Percentiles rank a stretch among this genome's conserved stretches.
These are phyloP conservation scores for Galeopsomyia nigrocyanea DNA, from an alignment of 2,888 invertebrate species.

Conservation along the genomic window DNA sequence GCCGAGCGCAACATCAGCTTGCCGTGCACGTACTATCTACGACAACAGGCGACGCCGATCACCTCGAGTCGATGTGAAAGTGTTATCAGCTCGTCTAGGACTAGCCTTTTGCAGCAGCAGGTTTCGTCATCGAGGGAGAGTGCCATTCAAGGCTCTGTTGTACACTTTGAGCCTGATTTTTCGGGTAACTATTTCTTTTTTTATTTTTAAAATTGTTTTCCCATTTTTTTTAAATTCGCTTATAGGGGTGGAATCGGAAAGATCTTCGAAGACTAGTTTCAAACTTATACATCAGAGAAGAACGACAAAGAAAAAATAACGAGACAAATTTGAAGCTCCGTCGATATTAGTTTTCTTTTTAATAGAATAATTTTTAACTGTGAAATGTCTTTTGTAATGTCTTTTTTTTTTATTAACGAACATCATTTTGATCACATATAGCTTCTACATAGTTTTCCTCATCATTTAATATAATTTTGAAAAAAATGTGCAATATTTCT, in stretches of 20 bases:
- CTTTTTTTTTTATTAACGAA: not conserved
- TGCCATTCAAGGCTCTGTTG: not conserved
- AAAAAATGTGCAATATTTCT: too few species aligned
- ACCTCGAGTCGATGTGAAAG: conserved; percentile 54
- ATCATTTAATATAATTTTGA: too few species aligned
- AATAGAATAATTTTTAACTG: not conserved
- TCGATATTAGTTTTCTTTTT: not conserved
- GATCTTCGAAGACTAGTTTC: not conserved
- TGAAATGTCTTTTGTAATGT: not conserved
- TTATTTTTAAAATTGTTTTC: not conserved
- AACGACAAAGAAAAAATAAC: conserved; percentile 9
- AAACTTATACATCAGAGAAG: not conserved
- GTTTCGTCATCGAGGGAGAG: conserved; percentile 1
- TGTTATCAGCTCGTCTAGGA: conserved; percentile 39
- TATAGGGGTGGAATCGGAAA: conserved; percentile 1
- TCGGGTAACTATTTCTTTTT: conserved; percentile 17
- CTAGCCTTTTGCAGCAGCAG: not conserved
- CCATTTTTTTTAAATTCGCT: not conserved
- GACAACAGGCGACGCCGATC: conserved; percentile 52
- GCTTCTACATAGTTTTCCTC: too few species aligned
- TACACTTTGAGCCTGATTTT: conserved; percentile 25
- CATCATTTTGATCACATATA: too few species aligned
- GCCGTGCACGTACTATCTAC: conserved; percentile 56
- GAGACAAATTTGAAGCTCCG: not conserved
- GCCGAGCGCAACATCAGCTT: conserved; percentile 61